Evolutionary conservation across 2,113 vertebrate genomes (phyloP), one percentile per base, ranked within the genome.

Genomic region (Tenrec ecaudatus): DNA sequence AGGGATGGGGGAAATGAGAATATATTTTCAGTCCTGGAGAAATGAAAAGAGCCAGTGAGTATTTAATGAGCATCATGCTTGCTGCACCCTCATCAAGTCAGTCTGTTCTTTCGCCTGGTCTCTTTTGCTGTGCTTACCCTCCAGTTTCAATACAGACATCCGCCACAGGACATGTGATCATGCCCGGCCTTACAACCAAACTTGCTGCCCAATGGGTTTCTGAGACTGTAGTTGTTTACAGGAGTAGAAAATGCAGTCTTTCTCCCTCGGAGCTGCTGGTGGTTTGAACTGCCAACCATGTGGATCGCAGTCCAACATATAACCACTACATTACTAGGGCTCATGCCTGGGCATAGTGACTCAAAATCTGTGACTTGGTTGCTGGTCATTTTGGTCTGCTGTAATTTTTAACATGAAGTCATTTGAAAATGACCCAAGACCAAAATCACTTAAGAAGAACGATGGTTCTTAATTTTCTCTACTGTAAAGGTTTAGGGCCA

Each of bases 311-410:
- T 53, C 47, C 47, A 53, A 53, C 47, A 53, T 53, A 10, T 53
- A 53, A 53, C 47, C 9, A 53, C 47, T 53, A 53, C 9, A 10
- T 10, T 10, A 53, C 47, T 53, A 10, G 47, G 47, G 47, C 47
- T 53, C 47, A 10, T 53, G 47, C 47, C 47, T 53, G 47, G 47
- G 47, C 12, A 53, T 53, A 53, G 40, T 80, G 69, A 86, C 10
- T 95, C 1, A 71, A 82, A 7, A 90, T 82, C 19, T 79, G 1
- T 79, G 53, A 80, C 47, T 20, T 71, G 20, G 31, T 40, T 33
- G 12, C 68, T 82, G 86, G 57, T 90, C 23, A 82, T 92, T 96
- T 93, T 95, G 23, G 27, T 73, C 27, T 88, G 31, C 69, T 25
- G 20, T 78, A 69, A 88, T 79, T 88, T 85, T 89, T 75, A 66